phyloP scores from a whole-genome alignment of 1,140 invertebrate genomes.

The Dryas iulia region DNA sequence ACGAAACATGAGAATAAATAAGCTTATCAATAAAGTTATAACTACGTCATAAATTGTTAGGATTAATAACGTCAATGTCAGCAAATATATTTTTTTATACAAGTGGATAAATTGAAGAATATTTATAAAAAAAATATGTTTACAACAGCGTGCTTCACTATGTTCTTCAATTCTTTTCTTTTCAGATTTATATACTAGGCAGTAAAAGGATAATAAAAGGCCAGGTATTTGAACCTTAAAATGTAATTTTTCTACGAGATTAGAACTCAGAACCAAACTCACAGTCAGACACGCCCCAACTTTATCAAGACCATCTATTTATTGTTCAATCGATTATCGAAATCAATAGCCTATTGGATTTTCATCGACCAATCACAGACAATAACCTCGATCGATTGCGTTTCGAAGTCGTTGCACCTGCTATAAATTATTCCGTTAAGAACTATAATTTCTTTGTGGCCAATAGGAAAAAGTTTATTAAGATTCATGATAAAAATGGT shows the following conservation, averaged over 20 bases:
- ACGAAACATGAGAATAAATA: constrained; percentile 34
- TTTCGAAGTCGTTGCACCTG: constrained; percentile 50
- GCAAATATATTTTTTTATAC: not conserved
- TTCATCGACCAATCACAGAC: constrained; percentile 50
- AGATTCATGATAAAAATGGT: constrained; percentile 46
- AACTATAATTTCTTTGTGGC: constrained; percentile 63
- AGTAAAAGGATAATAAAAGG: too few relatives aligned
- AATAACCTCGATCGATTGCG: constrained; percentile 56
- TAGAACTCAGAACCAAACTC: not conserved
- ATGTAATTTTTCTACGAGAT: not conserved
- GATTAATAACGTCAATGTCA: not conserved
- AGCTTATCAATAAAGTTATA: not conserved
- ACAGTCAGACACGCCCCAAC: not conserved
- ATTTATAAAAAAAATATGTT: too few relatives aligned
- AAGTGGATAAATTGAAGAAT: too few relatives aligned
- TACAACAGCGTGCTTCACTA: too few relatives aligned
- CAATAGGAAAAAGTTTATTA: constrained; percentile 76
- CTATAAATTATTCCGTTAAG: constrained; percentile 68
- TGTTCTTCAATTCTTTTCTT: too few relatives aligned
- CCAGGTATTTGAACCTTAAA: too few relatives aligned
- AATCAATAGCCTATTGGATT: constrained; percentile 32
- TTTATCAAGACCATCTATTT: not conserved
- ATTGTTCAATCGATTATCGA: not conserved
- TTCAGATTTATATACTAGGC: too few relatives aligned
- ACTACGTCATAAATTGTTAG: not conserved